Base-by-base conservation (phyloP, 2,113 vertebrate genomes). In the Perca fluviatilis region DNA sequence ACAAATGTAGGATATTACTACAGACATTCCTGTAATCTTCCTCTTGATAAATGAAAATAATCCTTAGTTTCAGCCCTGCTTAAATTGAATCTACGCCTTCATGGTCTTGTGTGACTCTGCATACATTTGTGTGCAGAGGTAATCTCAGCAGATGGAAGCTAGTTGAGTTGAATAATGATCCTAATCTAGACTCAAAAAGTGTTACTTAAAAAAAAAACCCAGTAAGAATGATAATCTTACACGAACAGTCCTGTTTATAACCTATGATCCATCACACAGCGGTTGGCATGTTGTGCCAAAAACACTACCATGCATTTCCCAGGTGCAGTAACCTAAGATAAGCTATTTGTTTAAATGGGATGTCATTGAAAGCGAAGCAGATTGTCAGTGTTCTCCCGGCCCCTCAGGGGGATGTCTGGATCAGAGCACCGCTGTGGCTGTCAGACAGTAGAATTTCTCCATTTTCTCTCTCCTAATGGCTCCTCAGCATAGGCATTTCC, bases 321-420 rank as follows among this genome's bases (percentile, higher is more conserved):
- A 74, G 83, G 77, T 85, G 87, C 47, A n/a, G 79, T 74, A 86
- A 89, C 86, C 85, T 77, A 85, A 86, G 84, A 80, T 88, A 61
- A 87, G 89, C 92, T 86, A 89, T 94, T 94, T 92, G 89, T 92
- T 93, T 92, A 88, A 92, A 93, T 89, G 86, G 89, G 84, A 91
- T 87, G 92, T 87, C 89, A 89, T 79, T 89, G 91, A 92, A 88
- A 86, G 90, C 77, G 47, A 83, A 87, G 91, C 87, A 90, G 86
- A 90, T 92, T 92, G 89, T 92, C 88, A 84, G 74, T 92, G 85
- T 89, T 94, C 58, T 82, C 79, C 77, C 60, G 84, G 89, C 76
- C 86, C 90, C 91, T 88, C 63, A 6, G 88, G 85, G 91, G 82
- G 86, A 88, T 71, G 86, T 85, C 83, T 89, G 85, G 89, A 92